Evolutionary conservation across 2,797 vertebrate genomes (phyloP).

Genomic region (Hafferia zeledoni): DNA sequence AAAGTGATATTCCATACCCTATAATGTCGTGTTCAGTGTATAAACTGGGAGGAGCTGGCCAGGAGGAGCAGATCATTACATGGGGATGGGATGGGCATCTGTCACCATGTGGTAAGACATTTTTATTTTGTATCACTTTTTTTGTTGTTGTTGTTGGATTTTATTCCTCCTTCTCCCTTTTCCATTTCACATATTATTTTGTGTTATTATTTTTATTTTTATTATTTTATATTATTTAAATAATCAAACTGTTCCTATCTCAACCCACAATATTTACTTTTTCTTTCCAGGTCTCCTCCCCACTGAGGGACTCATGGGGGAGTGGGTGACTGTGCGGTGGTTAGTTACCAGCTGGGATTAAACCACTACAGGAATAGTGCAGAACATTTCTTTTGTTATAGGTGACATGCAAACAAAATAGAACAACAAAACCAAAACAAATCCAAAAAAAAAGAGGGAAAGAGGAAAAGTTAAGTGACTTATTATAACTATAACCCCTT

Average conservation of each 20-base stretch:
- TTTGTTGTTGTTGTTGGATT: not conserved
- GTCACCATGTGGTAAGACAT: not conserved
- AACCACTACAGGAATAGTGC: not conserved
- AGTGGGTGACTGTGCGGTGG: not conserved
- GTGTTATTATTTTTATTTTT: not conserved
- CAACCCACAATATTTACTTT: not conserved
- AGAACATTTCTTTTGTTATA: not conserved
- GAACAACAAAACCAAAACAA: not conserved
- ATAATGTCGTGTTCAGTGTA: not conserved
- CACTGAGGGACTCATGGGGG: not conserved
- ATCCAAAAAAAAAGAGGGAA: not conserved
- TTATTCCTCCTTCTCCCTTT: not conserved
- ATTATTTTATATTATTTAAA: not conserved
- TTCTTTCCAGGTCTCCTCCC: not conserved
- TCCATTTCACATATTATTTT: not conserved
- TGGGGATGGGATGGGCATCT: not conserved
- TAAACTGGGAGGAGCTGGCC: not conserved
- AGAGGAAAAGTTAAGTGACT: not conserved
- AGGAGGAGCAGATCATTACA: not conserved
- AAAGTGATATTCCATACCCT: not conserved
- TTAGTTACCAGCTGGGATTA: not conserved
- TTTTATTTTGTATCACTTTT: not conserved
- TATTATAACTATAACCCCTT: not conserved
- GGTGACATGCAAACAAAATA: not conserved
- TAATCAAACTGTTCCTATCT: not conserved